These are phyloP conservation scores for Drosophila silvestris DNA, from an alignment of 2,888 invertebrate species.

Conservation along the genomic window DNA sequence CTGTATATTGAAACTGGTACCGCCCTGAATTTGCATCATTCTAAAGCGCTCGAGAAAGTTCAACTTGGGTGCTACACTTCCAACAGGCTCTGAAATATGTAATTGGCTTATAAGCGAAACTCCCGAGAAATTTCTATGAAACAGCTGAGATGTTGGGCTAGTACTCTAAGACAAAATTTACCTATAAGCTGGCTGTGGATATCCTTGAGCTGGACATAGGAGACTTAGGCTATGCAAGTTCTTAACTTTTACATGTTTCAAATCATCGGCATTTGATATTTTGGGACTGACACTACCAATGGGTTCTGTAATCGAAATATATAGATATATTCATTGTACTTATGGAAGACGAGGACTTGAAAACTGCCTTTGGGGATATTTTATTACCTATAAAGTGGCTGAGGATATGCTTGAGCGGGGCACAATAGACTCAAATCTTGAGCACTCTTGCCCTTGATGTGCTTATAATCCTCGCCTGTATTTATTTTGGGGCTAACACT, in stretches of 20 bases:
- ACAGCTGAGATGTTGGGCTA: slow-evolving; percentile 11
- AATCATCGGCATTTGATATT: slow-evolving; percentile 86
- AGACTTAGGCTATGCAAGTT: slow-evolving; percentile 86
- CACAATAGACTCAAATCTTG: slow-evolving; percentile 87
- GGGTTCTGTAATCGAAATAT: slow-evolving; percentile 85
- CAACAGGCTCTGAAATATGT: slow-evolving; percentile 85
- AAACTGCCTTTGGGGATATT: slow-evolving; percentile 47
- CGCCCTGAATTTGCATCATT: slow-evolving; percentile 72
- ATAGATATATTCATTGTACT: neutral
- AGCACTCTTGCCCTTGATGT: slow-evolving; percentile 85
- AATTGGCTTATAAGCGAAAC: neutral
- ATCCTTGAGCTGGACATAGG: slow-evolving; percentile 91
- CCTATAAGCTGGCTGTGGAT: slow-evolving; percentile 87
- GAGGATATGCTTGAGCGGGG: slow-evolving; percentile 89
- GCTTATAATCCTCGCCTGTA: slow-evolving; percentile 88
- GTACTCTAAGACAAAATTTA: slow-evolving; percentile 76
- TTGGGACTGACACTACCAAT: slow-evolving; percentile 88
- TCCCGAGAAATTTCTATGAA: neutral
- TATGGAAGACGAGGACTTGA: slow-evolving; percentile 11
- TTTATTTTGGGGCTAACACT: slow-evolving; percentile 88
- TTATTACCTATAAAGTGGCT: slow-evolving; percentile 89
- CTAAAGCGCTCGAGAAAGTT: slow-evolving; percentile 85
- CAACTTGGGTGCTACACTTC: slow-evolving; percentile 87
- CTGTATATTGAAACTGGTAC: slow-evolving; percentile 88
- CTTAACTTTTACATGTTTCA: slow-evolving; percentile 81